Conservation (phyloP, 2,888 invertebrate genomes). For the Drosophila mercatorum region DNA sequence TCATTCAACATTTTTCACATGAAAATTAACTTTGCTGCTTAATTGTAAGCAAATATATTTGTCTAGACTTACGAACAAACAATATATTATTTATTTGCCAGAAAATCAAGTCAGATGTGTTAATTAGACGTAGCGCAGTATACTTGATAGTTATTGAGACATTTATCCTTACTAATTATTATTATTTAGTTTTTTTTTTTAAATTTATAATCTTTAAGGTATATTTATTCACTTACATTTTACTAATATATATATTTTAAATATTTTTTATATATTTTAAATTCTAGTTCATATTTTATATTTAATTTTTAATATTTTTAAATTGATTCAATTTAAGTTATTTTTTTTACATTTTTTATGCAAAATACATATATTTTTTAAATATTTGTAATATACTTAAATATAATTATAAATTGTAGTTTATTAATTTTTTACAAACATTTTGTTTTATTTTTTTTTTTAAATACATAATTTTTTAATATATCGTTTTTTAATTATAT, state of each 20-base stretch:
- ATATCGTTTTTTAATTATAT: no score
- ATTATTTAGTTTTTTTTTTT: not conserved
- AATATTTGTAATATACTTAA: no score
- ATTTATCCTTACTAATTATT: not conserved
- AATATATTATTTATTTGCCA: not conserved
- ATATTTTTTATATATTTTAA: no score
- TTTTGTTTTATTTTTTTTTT: not conserved
- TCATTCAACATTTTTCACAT: not conserved
- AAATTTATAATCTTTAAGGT: no score
- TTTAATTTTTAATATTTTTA: no score
- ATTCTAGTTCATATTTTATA: no score
- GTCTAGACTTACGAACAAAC: not conserved
- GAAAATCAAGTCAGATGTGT: not conserved
- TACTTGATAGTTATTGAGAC: not conserved
- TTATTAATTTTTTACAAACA: not conserved
- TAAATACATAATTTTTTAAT: no score
- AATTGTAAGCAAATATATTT: not conserved
- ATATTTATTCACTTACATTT: no score
- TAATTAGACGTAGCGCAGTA: not conserved
- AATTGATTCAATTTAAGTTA: no score
- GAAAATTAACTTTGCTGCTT: not conserved
- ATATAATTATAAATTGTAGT: no score
- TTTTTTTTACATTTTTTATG: not conserved
- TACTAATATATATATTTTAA: no score
- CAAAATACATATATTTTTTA: no score